A percentile compares a stretch with the other conserved stretches of the same genome.
Conservation (phyloP, 2,888 invertebrate genomes). For the Metalampra italica region DNA sequence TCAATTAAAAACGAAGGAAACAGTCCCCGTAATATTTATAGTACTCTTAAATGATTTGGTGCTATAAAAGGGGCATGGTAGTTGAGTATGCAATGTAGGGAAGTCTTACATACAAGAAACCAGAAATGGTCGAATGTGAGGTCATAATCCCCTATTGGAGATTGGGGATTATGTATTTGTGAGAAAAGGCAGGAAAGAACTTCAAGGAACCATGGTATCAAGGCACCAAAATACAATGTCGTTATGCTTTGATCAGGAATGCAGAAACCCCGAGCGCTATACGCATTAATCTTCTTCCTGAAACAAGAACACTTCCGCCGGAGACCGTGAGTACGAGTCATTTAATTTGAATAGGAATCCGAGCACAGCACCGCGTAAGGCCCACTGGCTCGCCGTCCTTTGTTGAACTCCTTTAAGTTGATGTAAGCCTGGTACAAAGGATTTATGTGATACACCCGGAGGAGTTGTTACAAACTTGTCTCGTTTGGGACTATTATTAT, state of each 20-base stretch:
- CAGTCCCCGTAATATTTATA: too few relatives aligned
- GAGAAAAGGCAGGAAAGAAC: neutral
- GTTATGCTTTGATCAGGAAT: constrained; percentile 5
- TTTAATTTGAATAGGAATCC: constrained; percentile 41
- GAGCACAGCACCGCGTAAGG: constrained; percentile 20
- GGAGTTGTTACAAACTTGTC: constrained; percentile 1
- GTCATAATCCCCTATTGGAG: too few relatives aligned
- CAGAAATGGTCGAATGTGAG: too few relatives aligned
- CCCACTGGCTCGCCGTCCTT: constrained; percentile 30
- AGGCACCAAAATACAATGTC: too few relatives aligned
- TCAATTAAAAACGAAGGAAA: too few relatives aligned
- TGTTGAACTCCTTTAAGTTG: constrained; percentile 31
- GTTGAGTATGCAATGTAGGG: too few relatives aligned
- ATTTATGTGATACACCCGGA: constrained; percentile 6
- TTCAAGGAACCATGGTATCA: too few relatives aligned
- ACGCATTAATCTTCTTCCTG: constrained; percentile 11
- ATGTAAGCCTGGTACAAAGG: constrained; percentile 31
- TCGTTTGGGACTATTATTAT: constrained; percentile 5
- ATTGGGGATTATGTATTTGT: too few relatives aligned
- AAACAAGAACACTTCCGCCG: constrained; percentile 1
- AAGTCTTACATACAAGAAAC: too few relatives aligned
- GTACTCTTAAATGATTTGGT: too few relatives aligned
- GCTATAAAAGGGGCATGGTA: too few relatives aligned
- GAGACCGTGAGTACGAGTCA: constrained; percentile 24
- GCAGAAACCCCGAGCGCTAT: constrained; percentile 1